Conservation (phyloP, 2,888 invertebrate species). For the Chirona hameri region DNA sequence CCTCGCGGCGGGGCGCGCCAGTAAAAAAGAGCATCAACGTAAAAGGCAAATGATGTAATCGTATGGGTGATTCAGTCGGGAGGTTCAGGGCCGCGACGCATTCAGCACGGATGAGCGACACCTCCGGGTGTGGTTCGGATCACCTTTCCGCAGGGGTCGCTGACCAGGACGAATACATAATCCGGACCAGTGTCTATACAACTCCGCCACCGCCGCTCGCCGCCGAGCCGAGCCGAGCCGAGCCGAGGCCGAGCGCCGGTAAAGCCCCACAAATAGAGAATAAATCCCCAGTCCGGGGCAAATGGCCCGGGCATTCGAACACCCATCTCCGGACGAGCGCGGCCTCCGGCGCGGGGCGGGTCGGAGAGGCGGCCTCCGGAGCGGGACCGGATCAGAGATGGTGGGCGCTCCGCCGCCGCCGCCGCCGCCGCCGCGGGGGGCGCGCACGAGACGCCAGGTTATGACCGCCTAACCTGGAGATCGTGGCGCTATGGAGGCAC, state of each 20-base stretch:
- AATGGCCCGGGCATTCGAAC: neutral
- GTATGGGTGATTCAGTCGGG: neutral
- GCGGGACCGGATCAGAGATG: no score
- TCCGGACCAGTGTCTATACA: conserved; percentile 5
- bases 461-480: no score
- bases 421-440: no score
- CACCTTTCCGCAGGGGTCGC: neutral
- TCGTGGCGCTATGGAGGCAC: neutral
- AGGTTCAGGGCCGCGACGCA: neutral
- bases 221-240: neutral
- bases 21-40: conserved; percentile 24
- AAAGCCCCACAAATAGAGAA: conserved; percentile 23
- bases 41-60: conserved; percentile 29
- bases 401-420: no score
- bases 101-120: neutral
- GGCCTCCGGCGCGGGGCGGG: no score
- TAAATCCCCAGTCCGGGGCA: neutral
- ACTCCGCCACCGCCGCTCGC: neutral
- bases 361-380: no score
- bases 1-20: neutral
- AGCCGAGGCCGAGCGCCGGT: neutral
- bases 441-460: no score
- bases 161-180: neutral
- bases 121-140: neutral
- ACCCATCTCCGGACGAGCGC: neutral